phyloP scores from a whole-genome alignment of 2,797 vertebrate genomes.

The Coluber constrictor region DNA sequence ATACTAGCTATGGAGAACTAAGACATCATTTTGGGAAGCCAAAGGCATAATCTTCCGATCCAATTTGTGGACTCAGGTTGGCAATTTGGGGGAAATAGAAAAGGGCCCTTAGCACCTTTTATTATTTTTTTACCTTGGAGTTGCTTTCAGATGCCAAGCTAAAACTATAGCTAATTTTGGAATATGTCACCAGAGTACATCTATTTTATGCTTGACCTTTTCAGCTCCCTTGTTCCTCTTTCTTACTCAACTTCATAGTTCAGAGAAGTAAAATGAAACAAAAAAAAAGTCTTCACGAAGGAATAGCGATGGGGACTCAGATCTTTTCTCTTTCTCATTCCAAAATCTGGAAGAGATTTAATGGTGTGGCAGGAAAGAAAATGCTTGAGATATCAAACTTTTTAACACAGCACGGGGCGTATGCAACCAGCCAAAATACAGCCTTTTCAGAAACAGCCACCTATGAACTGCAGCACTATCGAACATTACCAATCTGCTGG shows the following conservation, averaged over 20 bases:
- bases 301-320: slow-evolving; percentile 27
- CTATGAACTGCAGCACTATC: background rate
- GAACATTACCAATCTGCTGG: background rate
- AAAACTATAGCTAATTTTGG: slow-evolving; percentile 28
- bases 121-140: background rate
- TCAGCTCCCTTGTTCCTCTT: slow-evolving; percentile 10
- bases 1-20: background rate
- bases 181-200: slow-evolving; percentile 28
- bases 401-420: background rate
- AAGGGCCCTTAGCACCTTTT: background rate
- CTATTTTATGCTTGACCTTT: slow-evolving; percentile 41
- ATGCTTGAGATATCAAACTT: slow-evolving; percentile 12
- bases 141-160: slow-evolving; percentile 29
- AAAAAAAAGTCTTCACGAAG: slow-evolving; percentile 27
- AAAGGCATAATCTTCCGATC: background rate
- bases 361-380: slow-evolving; percentile 37
- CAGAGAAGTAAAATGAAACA: slow-evolving; percentile 21
- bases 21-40: background rate
- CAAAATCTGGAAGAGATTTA: slow-evolving; percentile 46
- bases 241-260: slow-evolving; percentile 19
- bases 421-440: background rate
- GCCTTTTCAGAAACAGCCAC: background rate
- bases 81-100: background rate
- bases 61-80: background rate
- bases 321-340: slow-evolving; percentile 18